Base-by-base conservation (phyloP, 2,888 invertebrate genomes). In the Orthosia cruda region DNA sequence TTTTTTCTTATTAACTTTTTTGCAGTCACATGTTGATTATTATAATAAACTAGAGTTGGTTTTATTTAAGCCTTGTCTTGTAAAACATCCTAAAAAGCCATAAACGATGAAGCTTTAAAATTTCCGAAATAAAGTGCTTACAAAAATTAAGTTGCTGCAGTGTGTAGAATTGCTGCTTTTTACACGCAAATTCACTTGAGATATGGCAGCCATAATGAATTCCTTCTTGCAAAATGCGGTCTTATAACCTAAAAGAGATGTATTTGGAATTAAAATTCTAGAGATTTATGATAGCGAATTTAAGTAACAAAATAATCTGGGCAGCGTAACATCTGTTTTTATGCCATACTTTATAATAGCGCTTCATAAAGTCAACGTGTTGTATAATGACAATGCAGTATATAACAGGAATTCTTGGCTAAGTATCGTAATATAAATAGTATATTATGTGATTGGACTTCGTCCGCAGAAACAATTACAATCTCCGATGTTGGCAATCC, bases 241-340 rank as follows among this genome's bases (percentile, higher is more conserved):
- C 63, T 73, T 85, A 70, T 77, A 77, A 71, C 66, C 72, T 75
- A 67, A 78, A 68, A 63, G 47, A 77, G 76, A 83, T 77, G 75
- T 72, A 75, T 70, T 66, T 59, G 74, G 58, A 62, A 74, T 69
- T 77, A 68, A 83, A 80, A 83, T 79, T 57, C 50, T 47, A 40
- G 49, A 81, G 88, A 87, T 87, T 87, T 86, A 86, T 84, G 83
- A 59, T 71, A 32, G 57, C 15, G 81, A 83, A 86, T 86, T 85
- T 78, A 79, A 81, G 74, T 80, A 77, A 77, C 86, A 80, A 86
- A 83, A 87, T 85, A 73, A 78, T 82, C 65, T 81, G 73, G 72
- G 78, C 63, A 67, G 66, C 61, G 66, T 45, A 71, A 63, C 85
- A 83, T 77, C 81, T 85, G 81, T 32, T 62, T 66, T 62, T 49